Evolutionary conservation across 2,797 vertebrate genomes (phyloP), one percentile per base, ranked within the genome.

Genomic region (Eurystomus glaucurus): DNA sequence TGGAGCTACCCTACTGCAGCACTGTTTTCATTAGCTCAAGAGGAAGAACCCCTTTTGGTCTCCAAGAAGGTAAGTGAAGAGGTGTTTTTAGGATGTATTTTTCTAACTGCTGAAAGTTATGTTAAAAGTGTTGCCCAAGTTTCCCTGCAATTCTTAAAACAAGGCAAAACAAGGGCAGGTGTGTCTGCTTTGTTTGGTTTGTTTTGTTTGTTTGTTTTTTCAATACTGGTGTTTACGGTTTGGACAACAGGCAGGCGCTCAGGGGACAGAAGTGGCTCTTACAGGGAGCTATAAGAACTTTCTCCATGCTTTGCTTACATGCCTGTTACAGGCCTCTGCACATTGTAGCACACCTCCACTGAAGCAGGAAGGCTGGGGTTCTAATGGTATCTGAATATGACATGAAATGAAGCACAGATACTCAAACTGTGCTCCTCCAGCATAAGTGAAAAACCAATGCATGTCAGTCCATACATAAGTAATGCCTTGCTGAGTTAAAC

Each of bases 1-100:
- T 93, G 52, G 33, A 68, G 68, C 12, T 43, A 5, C 12, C 3
- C 2, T 8, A 1, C 6, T 33, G 0, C 1, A 48, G 1, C 1
- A 2, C 3, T 46, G 0, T 45, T 68, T 64, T 46, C 3, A 10
- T 57, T 50, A 33, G 18, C 10, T 83, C 1, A n/a, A 48, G 5
- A 23, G 5, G 13, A 45, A 45, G 5, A 41, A 14, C 0, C 7
- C 35, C 35, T 78, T 66, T 45, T n/a, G 13, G 45, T 10, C 21
- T 62, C 10, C 5, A 31, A 50, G 7, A 54, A 41, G 19, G 28
- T 88, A 77, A 80, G 68, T 13, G 5, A 43, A n/a, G 7, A 70
- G 14, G 18, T 21, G 1, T 0, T 2, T n/a, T 76, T 89, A 29
- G 29, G 4, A 3, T 43, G 0, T 20, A 2, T 50, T 64, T 74